Evolutionary conservation across 2,797 vertebrate genomes (phyloP), one percentile per base, ranked within the genome.

Genomic region (Parauchenoglanis punctatus): DNA sequence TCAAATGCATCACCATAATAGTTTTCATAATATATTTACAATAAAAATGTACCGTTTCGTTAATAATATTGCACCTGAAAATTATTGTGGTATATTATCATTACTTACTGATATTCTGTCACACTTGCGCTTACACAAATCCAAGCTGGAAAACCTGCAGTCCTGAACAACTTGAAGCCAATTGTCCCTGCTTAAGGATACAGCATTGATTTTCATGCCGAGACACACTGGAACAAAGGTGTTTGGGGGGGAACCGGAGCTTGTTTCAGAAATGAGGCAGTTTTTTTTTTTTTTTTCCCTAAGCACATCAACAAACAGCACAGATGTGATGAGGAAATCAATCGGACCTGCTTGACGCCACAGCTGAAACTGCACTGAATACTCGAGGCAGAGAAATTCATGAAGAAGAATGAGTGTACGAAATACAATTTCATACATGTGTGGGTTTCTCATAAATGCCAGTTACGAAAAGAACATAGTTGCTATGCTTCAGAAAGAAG

Each of bases 351-450:
- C 13, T 78, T 18, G n/a, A 58, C 1, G 4, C 28, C 52, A 4
- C 49, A 18, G 52, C 49, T 54, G 46, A 77, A 77, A 77, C n/a
- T 28, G 12, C 15, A 31, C 23, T 73, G n/a, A 78, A 8, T 17
- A 56, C n/a, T 56, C n/a, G 7, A 28, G 44, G 73, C 46, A 18
- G n/a, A 58, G 70, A 56, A 73, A 75, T 73, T 73, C 28, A 12
- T 78, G n/a, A 52, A 2, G 25, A 20, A 10, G 6, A 76, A 76
- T 18, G 15, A 28, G 52, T 4, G 17, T 8, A 31, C 0, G 35
- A 58, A 78, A 56, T 78, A 78, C 52, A 78, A 40, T 81, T 63
- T 81, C 59, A 63, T 81, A 61, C 18, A 40, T 46, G 35, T 61
- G 18, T 63, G 20, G 20, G 12, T 49, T 18, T 5, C 25, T 67